Evolutionary conservation across 2,113 vertebrate species (phyloP), one percentile per base, ranked within the genome.

Genomic region (Triplophysa dalaica): DNA sequence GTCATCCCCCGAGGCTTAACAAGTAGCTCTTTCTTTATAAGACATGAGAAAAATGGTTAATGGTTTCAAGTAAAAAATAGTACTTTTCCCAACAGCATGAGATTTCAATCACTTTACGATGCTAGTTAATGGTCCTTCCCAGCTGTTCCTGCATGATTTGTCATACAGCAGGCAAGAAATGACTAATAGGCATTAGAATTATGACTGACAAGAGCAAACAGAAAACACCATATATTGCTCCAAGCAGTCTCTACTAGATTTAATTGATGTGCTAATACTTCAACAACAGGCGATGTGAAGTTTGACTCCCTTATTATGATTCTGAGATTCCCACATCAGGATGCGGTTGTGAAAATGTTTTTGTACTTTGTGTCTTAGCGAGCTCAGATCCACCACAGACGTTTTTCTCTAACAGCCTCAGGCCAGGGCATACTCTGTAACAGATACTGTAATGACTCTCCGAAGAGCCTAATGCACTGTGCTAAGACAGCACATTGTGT

Each of bases 361-460:
- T 45, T 61, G 56, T 13, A 45, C 24, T 43, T 69, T 73, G 58
- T 8, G 58, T 63, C 4, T 66, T 64, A 45, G 13, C 50, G 22
- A 13, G 56, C 41, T 79, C 54, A 12, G 45, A 69, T 74, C 75
- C 62, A 26, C 56, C 50, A 66, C 70, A 16, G 73, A 64, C 22
- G 12, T 45, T 54, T 63, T 70, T 56, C 61, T 70, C 63, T 38
- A 21, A 38, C 19, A 24, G 68, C 68, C 76, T 73, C 75, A 17
- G 8, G 72, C 77, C 74, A 72, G 75, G 54, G 43, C 24, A 26
- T 65, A 74, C 50, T 65, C 38, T 81, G 79, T 81, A 78, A 70
- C 75, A 63, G 76, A 79, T 84, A 63, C 58, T 72, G 70, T 75
- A 81, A 84, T 81, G 83, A 84, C 79, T 81, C 72, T 62, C 74